Evolutionary conservation across 2,888 invertebrate species (phyloP).

Genomic region (Synergus laeviventris): DNA sequence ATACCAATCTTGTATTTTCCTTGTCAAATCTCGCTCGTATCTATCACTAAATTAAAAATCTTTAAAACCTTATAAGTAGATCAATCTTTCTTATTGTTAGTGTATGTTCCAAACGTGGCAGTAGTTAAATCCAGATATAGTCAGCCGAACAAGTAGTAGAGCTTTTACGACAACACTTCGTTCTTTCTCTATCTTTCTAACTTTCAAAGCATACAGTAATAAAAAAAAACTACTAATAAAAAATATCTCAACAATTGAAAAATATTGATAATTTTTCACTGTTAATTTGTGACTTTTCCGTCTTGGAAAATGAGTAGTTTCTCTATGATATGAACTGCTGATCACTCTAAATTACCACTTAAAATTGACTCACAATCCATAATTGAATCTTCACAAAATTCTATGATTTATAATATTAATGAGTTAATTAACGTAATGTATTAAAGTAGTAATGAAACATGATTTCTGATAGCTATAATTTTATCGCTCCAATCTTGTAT

Average conservation of each 20-base stretch:
- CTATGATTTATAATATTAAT: background rate
- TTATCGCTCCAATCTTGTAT: background rate
- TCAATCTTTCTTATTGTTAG: too few relatives aligned
- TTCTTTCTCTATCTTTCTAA: background rate
- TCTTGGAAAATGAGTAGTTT: background rate
- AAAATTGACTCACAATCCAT: background rate
- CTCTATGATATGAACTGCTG: background rate
- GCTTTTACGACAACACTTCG: background rate
- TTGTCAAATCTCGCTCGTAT: too few relatives aligned
- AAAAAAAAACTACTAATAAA: too few relatives aligned
- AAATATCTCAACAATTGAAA: too few relatives aligned
- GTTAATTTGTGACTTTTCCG: background rate
- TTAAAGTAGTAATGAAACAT: background rate
- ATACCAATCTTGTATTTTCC: too few relatives aligned
- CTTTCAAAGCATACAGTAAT: background rate
- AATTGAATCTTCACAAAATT: background rate
- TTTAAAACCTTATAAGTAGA: background rate
- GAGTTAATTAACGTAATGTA: background rate
- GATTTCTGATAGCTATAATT: conserved; percentile 1
- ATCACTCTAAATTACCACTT: background rate
- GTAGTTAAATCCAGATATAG: background rate
- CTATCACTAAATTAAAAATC: too few relatives aligned
- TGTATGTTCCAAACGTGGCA: too few relatives aligned
- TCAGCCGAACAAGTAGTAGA: background rate
- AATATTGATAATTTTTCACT: background rate